These are phyloP conservation scores for Scytalopus superciliaris DNA, from an alignment of 2,113 vertebrate genomes.

Conservation along the genomic window DNA sequence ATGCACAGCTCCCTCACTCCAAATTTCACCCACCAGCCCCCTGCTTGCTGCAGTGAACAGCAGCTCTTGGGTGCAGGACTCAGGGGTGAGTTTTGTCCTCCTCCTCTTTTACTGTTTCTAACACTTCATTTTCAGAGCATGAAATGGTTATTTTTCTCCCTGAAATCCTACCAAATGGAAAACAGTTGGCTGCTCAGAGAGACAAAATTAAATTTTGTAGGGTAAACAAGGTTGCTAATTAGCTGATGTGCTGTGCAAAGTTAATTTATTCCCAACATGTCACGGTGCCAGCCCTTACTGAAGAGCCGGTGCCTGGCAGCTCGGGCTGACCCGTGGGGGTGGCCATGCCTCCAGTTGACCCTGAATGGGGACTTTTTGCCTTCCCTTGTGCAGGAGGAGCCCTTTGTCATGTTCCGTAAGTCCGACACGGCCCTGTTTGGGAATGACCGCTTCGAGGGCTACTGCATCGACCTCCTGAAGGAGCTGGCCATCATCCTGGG, in stretches of 20 bases:
- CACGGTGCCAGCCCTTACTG: background rate
- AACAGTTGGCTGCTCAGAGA: constrained; percentile 55
- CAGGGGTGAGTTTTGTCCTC: background rate
- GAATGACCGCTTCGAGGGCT: constrained; percentile 97
- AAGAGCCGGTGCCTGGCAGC: background rate
- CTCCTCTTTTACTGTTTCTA: background rate
- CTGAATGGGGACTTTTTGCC: background rate
- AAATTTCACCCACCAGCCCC: background rate
- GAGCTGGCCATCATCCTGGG: constrained; percentile 92
- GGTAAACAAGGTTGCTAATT: constrained; percentile 62
- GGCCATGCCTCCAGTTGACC: background rate
- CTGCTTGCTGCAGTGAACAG: accelerated
- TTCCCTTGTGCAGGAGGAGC: constrained; percentile 85
- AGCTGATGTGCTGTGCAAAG: constrained; percentile 37
- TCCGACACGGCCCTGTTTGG: constrained; percentile 92
- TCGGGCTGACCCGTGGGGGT: background rate
- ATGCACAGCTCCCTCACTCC: accelerated
- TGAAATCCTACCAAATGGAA: constrained; percentile 51
- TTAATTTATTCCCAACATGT: constrained; percentile 27
- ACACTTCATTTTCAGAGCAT: constrained; percentile 2
- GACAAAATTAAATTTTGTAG: constrained; percentile 62
- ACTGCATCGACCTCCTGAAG: constrained; percentile 95
- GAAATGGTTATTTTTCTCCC: constrained; percentile 39
- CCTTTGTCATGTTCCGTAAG: constrained; percentile 98
- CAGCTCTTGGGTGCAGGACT: accelerated